A percentile compares a stretch with the other conserved stretches of the same genome.
phyloP scores from a whole-genome alignment of 2,113 vertebrate species.

The Mustela nigripes region DNA sequence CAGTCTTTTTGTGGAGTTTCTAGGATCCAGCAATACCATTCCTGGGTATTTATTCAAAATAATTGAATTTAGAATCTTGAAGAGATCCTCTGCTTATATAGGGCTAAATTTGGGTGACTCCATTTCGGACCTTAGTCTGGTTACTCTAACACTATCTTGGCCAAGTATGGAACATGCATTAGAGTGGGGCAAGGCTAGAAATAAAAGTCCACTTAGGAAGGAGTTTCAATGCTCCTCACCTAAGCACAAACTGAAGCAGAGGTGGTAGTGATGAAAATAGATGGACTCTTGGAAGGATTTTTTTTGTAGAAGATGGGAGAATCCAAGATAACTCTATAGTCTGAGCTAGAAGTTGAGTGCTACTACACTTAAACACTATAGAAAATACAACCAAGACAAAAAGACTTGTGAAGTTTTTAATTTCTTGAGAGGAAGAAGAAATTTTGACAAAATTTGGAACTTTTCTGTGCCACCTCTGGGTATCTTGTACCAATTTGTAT shows the following conservation, averaged over 20 bases:
- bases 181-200: neutral
- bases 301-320: neutral
- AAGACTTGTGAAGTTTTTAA: neutral
- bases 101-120: neutral
- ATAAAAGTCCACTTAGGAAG: neutral
- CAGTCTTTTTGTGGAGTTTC: neutral
- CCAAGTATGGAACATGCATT: neutral
- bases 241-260: neutral
- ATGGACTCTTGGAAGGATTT: neutral
- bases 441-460: neutral
- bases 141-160: neutral
- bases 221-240: neutral
- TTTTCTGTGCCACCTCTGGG: neutral
- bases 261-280: neutral
- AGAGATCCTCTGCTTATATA: neutral
- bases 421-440: neutral
- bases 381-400: neutral
- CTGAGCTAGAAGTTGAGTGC: neutral
- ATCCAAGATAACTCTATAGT: neutral
- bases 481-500: neutral
- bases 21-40: neutral
- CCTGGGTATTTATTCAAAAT: neutral
- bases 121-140: neutral
- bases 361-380: neutral
- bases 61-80: neutral